Percentiles rank a stretch among this genome's conserved stretches.
These are phyloP conservation scores for Cyprinodon tularosa DNA, from an alignment of 2,113 vertebrate species.

Conservation along the genomic window DNA sequence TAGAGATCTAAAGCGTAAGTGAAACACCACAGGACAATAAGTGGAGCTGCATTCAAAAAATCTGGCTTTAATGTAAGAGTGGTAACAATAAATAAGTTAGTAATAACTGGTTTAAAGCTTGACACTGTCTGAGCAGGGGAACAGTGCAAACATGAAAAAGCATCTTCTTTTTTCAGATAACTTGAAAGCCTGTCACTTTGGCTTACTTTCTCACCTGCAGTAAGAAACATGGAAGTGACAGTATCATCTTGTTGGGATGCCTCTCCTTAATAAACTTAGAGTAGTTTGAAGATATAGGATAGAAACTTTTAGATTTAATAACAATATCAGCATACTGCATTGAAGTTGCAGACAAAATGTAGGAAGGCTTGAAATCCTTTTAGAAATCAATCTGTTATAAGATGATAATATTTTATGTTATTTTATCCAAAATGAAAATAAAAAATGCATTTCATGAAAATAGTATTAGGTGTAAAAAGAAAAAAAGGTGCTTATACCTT, in stretches of 20 bases:
- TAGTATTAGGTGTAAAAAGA: constrained; percentile 34
- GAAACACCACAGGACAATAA: not conserved
- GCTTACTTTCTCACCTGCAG: not conserved
- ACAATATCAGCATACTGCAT: not conserved
- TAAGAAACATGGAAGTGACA: not conserved
- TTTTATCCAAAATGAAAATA: no score
- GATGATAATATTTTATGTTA: no score
- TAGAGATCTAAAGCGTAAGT: not conserved
- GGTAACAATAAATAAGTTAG: not conserved
- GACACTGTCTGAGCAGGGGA: no score
- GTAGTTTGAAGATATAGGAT: not conserved
- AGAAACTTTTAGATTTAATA: not conserved
- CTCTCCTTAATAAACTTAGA: not conserved
- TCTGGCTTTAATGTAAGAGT: not conserved
- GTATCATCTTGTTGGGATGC: not conserved
- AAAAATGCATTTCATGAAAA: constrained; percentile 39
- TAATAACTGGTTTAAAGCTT: no score
- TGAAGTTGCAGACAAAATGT: not conserved
- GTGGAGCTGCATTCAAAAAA: not conserved
- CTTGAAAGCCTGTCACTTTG: not conserved
- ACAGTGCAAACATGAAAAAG: not conserved
- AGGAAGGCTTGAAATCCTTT: not conserved
- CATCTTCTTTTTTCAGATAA: not conserved
- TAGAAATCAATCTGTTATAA: no score
- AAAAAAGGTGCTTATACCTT: constrained; percentile 59